phyloP scores from a whole-genome alignment of 2,888 invertebrate species.

The Panopea generosa region DNA sequence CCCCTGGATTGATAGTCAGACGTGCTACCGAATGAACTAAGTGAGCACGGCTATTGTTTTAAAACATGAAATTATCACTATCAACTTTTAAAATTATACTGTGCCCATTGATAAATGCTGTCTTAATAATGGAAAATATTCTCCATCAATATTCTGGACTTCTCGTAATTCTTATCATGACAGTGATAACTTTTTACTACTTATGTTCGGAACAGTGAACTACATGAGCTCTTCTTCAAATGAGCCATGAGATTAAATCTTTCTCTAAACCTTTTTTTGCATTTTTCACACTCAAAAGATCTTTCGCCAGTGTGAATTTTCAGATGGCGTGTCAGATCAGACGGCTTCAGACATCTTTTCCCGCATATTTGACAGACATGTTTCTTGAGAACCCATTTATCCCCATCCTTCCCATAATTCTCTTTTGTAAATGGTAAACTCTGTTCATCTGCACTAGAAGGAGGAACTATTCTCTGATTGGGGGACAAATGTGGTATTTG shows the following conservation, averaged over 20 bases:
- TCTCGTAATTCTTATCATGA: too few relatives aligned
- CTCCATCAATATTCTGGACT: too few relatives aligned
- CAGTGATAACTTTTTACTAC: too few relatives aligned
- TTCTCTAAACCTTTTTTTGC: constrained; percentile 45
- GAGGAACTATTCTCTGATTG: constrained; percentile 49
- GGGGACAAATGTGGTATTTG: constrained; percentile 15
- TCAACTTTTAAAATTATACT: too few relatives aligned
- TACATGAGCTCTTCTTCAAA: constrained; percentile 34
- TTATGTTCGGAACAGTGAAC: not conserved
- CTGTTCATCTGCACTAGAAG: constrained; percentile 40
- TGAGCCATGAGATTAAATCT: constrained; percentile 43
- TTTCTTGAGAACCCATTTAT: constrained; percentile 52
- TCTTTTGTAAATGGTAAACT: constrained; percentile 53
- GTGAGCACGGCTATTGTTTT: too few relatives aligned
- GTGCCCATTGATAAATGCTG: too few relatives aligned
- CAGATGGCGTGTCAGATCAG: constrained; percentile 44
- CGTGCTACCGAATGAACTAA: too few relatives aligned
- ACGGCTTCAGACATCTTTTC: constrained; percentile 51
- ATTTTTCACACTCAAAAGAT: constrained; percentile 40
- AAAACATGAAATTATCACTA: too few relatives aligned
- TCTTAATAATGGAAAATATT: too few relatives aligned
- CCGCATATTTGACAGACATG: constrained; percentile 56
- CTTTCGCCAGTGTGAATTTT: constrained; percentile 56
- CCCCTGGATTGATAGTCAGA: too few relatives aligned
- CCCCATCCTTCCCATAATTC: constrained; percentile 57